phyloP scores from a whole-genome alignment of 2,888 invertebrate genomes.

The Eristalis intricaria region DNA sequence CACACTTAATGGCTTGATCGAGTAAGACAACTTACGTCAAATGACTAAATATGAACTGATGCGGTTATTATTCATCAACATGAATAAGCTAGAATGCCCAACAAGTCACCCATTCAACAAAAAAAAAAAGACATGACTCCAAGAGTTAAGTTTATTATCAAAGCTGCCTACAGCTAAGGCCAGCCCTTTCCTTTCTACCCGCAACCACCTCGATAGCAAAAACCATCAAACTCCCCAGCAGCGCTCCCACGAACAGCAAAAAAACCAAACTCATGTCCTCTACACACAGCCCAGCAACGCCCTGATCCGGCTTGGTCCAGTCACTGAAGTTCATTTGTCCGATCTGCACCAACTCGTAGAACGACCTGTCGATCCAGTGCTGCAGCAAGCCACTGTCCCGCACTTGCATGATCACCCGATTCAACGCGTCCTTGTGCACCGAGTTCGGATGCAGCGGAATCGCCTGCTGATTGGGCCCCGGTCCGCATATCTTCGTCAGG shows the following conservation, averaged over 20 bases:
- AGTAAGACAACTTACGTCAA: too few species aligned
- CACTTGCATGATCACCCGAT: conserved; percentile 25
- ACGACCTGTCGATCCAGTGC: conserved; percentile 26
- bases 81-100: too few species aligned
- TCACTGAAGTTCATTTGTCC: conserved; percentile 35
- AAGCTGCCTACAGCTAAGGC: too few species aligned
- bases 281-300: neutral
- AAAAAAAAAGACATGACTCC: too few species aligned
- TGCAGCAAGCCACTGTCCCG: conserved; percentile 25
- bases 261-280: conserved; percentile 21
- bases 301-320: conserved; percentile 7
- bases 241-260: neutral
- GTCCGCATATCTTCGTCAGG: conserved; percentile 1
- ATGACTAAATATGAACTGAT: too few species aligned
- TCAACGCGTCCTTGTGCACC: conserved; percentile 3
- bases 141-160: too few species aligned
- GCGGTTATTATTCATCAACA: too few species aligned
- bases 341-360: conserved; percentile 21
- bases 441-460: conserved; percentile 22
- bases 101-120: too few species aligned
- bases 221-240: neutral
- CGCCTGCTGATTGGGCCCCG: neutral
- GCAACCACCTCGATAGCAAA: conserved; percentile 36
- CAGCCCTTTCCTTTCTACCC: neutral
- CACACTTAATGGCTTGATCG: too few species aligned